phyloP scores from a whole-genome alignment of 1,140 invertebrate species.

The Thaumatotibia leucotreta region DNA sequence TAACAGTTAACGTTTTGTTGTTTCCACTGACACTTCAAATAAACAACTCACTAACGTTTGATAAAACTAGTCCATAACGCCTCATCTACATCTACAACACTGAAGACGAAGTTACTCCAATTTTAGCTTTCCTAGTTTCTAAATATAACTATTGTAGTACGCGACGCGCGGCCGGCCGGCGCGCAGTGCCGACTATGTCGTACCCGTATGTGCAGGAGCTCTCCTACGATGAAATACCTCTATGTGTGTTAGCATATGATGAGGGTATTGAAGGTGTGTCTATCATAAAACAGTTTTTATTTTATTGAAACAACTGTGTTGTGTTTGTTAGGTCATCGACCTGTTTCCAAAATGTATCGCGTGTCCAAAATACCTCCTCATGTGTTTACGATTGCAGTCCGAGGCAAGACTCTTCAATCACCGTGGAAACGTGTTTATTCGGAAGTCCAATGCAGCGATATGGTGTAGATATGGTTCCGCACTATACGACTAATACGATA shows the following conservation, averaged over 20 bases:
- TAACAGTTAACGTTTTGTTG: background rate
- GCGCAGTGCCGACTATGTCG: slow-evolving; percentile 40
- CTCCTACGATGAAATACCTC: slow-evolving; percentile 60
- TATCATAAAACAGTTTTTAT: background rate
- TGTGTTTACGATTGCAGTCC: too few relatives aligned
- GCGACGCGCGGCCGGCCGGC: slow-evolving; percentile 33
- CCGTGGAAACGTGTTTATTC: too few relatives aligned
- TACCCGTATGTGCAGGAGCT: slow-evolving; percentile 53
- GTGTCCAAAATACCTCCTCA: too few relatives aligned
- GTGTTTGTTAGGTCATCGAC: too few relatives aligned
- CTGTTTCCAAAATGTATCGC: too few relatives aligned
- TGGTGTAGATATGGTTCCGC: too few relatives aligned
- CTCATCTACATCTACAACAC: background rate
- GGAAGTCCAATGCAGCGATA: too few relatives aligned
- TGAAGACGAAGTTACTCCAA: slow-evolving; percentile 31
- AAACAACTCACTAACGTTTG: background rate
- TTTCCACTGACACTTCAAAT: background rate
- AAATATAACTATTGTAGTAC: slow-evolving; percentile 50
- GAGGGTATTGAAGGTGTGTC: slow-evolving; percentile 55
- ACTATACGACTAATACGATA: too few relatives aligned
- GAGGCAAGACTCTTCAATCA: too few relatives aligned
- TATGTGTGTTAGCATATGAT: slow-evolving; percentile 64
- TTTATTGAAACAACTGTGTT: too few relatives aligned
- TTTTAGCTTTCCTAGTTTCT: slow-evolving; percentile 64
- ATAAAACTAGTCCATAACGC: slow-evolving; percentile 2